Base-by-base conservation (phyloP, 2,797 vertebrate species). In the Coregonus ussuriensis region DNA sequence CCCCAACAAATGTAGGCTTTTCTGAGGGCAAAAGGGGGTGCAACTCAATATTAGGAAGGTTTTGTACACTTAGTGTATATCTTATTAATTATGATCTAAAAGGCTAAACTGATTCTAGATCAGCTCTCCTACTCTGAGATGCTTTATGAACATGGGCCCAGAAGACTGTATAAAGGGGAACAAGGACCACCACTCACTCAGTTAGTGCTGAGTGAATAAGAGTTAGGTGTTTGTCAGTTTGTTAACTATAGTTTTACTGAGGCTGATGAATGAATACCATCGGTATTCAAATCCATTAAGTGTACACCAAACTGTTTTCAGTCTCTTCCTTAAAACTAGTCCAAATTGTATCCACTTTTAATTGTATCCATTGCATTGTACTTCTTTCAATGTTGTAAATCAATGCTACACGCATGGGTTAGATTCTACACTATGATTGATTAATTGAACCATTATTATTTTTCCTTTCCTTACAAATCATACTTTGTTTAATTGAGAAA, bases 401-500 rank as follows among this genome's bases (percentile, higher is more conserved):
- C 11, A 67, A 67, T 62, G n/a, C 25, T 62, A 62, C 59, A 3
- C 21, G 4, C n/a, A 63, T 63, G 9, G 25, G 59, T 63, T 25
- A 1, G 59, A 63, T 63, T 63, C 59, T 63, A 59, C 16, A 59
- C 56, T 21, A 68, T 35, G 31, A 68, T 35, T 47, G 0, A 21
- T n/a, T 41, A 16, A 69, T 37, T 69, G 0, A 67, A 69, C 67
- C 67, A 69, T n/a, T 69, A 69, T 69, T 9, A n/a, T 33, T 67
- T 7, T 31, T 31, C 21, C 9, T 35, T 31, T 14, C 21, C 21
- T 67, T 15, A 66, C 25, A 33, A 33, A 16, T n/a, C 1, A 59
- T 5, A 59, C 56, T 59, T 47, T 68, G 31, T 68, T 68, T n/a
- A 72, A 56, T 59, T 16, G 53, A 56, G 53, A 71, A 71, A 71